phyloP scores from a whole-genome alignment of 2,888 invertebrate species.

The Athrips mouffetella region DNA sequence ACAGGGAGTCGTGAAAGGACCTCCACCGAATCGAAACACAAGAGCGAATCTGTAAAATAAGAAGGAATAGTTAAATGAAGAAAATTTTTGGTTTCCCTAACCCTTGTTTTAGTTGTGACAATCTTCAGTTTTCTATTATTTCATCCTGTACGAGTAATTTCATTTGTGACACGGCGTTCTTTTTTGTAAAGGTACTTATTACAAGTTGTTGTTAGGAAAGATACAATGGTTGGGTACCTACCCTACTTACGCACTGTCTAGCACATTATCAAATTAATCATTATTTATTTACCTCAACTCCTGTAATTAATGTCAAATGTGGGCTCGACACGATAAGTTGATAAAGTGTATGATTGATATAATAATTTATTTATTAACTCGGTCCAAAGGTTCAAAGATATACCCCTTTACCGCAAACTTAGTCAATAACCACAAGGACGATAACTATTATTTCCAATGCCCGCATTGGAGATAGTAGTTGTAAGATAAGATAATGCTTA shows the following conservation, averaged over 20 bases:
- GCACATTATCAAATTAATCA: not conserved
- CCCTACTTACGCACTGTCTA: not conserved
- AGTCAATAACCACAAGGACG: not conserved
- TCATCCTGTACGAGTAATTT: too few relatives aligned
- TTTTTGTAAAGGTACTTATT: too few relatives aligned
- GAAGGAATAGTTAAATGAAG: too few relatives aligned
- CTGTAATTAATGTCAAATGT: not conserved
- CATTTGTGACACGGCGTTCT: too few relatives aligned
- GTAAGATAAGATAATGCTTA: too few relatives aligned
- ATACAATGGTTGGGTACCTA: not conserved
- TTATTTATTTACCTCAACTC: not conserved
- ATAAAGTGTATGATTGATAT: constrained; percentile 1
- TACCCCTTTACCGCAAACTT: not conserved
- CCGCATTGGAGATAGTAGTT: not conserved
- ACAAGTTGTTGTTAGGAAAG: too few relatives aligned
- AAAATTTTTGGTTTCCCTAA: too few relatives aligned
- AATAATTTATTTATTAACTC: not conserved
- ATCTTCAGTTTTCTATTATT: too few relatives aligned
- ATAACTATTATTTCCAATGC: not conserved
- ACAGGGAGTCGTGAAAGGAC: too few relatives aligned
- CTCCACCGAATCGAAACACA: too few relatives aligned
- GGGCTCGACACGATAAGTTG: not conserved
- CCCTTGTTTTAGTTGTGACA: too few relatives aligned
- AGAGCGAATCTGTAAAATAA: too few relatives aligned
- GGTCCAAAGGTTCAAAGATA: constrained; percentile 4